Conservation (phyloP, 2,888 invertebrate genomes). For the Adela reaumurella region DNA sequence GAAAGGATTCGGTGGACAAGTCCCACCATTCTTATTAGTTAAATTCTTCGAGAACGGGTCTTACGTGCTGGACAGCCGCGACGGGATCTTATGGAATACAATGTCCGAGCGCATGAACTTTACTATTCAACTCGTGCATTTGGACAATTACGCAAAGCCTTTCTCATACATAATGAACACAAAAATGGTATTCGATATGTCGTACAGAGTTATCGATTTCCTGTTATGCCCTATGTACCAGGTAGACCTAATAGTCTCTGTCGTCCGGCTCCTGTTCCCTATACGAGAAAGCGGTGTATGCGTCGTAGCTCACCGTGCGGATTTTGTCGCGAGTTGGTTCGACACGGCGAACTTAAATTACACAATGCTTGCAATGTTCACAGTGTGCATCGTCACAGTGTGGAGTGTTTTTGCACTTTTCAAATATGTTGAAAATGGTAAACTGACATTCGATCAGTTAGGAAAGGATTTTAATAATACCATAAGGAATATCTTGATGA, state of each 20-base stretch:
- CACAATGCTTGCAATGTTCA: conserved; percentile 17
- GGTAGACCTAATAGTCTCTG: conserved; percentile 31
- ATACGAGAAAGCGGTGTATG: conserved; percentile 39
- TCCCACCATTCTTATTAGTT: conserved; percentile 27
- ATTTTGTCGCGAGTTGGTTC: conserved; percentile 31
- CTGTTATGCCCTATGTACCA: conserved; percentile 33
- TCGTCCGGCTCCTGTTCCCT: conserved; percentile 30
- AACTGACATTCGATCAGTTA: conserved; percentile 25
- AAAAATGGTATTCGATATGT: conserved; percentile 26
- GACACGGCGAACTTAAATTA: conserved; percentile 22
- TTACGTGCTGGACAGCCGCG: conserved; percentile 24
- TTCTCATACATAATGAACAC: conserved; percentile 15
- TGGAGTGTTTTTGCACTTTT: conserved; percentile 34
- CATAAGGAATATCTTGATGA: conserved; percentile 26
- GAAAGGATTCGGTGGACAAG: conserved; percentile 21
- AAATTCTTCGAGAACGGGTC: conserved; percentile 20
- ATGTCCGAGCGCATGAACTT: conserved; percentile 34
- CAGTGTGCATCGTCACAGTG: conserved; percentile 25
- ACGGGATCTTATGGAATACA: conserved; percentile 35
- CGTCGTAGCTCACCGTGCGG: conserved; percentile 31
- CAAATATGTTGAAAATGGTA: conserved; percentile 20
- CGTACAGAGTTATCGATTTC: conserved; percentile 31
- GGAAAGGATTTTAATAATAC: conserved; percentile 40
- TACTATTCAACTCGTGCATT: conserved; percentile 21
- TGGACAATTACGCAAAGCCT: background rate